Evolutionary conservation across 2,888 invertebrate species (phyloP).

Genomic region (Drosophila subsilvestris): DNA sequence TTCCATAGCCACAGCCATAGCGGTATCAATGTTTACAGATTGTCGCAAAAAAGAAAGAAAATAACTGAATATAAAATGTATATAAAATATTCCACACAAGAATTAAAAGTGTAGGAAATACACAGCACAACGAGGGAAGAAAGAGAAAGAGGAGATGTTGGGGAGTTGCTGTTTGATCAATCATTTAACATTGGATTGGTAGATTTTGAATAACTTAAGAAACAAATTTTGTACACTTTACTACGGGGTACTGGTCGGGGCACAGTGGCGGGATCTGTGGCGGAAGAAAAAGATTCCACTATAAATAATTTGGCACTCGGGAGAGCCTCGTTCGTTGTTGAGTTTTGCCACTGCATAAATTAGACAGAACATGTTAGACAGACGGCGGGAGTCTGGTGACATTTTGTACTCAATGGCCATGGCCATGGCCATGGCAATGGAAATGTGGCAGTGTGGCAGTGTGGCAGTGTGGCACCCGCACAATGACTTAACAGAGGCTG

Average conservation of each 20-base stretch:
- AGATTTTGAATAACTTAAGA: slow-evolving; percentile 54
- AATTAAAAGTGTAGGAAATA: slow-evolving; percentile 5
- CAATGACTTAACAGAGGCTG: background rate
- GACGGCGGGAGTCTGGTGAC: background rate
- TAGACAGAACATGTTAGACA: slow-evolving; percentile 48
- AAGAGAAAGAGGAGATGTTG: background rate
- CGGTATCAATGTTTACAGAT: slow-evolving; percentile 1
- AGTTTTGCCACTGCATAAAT: slow-evolving; percentile 50
- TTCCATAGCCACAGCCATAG: slow-evolving; percentile 28
- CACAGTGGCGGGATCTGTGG: slow-evolving; percentile 23
- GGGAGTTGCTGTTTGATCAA: slow-evolving; percentile 43
- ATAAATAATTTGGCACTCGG: slow-evolving; percentile 65
- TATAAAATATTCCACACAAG: slow-evolving; percentile 25
- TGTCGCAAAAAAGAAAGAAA: background rate
- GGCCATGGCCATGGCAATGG: slow-evolving; percentile 29
- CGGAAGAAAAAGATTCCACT: slow-evolving; percentile 54
- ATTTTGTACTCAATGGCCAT: slow-evolving; percentile 17
- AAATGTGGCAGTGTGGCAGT: slow-evolving; percentile 11
- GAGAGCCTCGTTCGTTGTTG: slow-evolving; percentile 7
- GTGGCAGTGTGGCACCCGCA: slow-evolving; percentile 1
- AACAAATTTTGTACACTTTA: slow-evolving; percentile 11
- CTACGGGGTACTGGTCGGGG: background rate
- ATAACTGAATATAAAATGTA: background rate
- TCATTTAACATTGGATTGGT: slow-evolving; percentile 60
- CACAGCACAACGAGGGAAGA: background rate